Evolutionary conservation across 2,888 invertebrate species (phyloP).

Genomic region (Cosmopolites sordidus): DNA sequence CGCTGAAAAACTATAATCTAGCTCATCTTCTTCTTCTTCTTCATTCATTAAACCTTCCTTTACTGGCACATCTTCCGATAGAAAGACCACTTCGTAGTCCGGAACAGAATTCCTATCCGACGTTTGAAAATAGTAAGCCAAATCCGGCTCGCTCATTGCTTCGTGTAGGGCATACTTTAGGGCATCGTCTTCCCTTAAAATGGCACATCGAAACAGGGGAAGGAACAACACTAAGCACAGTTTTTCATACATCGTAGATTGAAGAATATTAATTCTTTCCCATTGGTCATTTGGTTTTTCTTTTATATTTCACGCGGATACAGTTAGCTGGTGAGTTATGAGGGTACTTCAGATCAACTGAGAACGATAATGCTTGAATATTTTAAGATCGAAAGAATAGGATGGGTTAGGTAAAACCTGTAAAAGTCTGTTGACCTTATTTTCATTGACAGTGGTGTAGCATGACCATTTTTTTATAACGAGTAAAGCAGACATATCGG

Average conservation of each 20-base stretch:
- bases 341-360: conserved; percentile 21
- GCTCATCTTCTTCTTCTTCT: conserved; percentile 47
- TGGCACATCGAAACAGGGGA: too few relatives aligned
- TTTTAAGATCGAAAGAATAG: conserved; percentile 27
- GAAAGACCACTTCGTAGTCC: conserved; percentile 60
- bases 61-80: conserved; percentile 49
- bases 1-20: conserved; percentile 57
- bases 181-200: too few relatives aligned
- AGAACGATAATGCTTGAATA: conserved; percentile 26
- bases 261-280: background rate
- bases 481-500: too few relatives aligned
- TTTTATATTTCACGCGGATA: conserved; percentile 16
- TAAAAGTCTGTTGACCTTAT: conserved; percentile 24
- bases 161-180: conserved; percentile 38
- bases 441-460: conserved; percentile 18
- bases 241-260: too few relatives aligned
- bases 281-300: conserved; percentile 1
- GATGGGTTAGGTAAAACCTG: conserved; percentile 16
- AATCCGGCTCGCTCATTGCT: conserved; percentile 47
- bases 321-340: conserved; percentile 26
- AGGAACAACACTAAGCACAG: too few relatives aligned
- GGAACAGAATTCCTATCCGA: conserved; percentile 45
- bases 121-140: conserved; percentile 48
- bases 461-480: background rate
- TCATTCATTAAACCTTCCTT: conserved; percentile 25